Evolutionary conservation across 2,113 vertebrate genomes (phyloP), one percentile per base, ranked within the genome.

Genomic region (Protobothrops flavoviridis): DNA sequence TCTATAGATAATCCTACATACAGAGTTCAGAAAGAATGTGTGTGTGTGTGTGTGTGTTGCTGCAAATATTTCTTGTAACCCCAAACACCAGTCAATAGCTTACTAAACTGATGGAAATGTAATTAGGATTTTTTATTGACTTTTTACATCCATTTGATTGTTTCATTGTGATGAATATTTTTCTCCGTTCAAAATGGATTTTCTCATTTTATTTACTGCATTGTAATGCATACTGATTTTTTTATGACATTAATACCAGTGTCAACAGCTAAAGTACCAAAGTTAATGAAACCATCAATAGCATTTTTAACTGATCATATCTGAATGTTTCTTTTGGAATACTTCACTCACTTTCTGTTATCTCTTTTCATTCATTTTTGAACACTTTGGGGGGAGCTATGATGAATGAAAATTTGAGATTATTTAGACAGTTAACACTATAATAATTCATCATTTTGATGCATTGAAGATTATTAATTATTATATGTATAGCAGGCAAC

Each of bases 401-500:
- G 12, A n/a, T 92, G 89, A 81, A 50, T 93, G n/a, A 61, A 85
- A 52, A 33, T 89, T 89, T 57, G 29, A 39, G 10, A 90, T 93
- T 94, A 52, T 39, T 29, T 50, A 94, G 21, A 33, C 9, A 94
- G 21, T 90, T 94, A 33, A 33, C 74, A 69, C 57, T 89, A 92
- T 1, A 0, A 61, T 10, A 90, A 85, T 95, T 95, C 96, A 94
- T 90, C 7, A 12, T 93, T 96, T 96, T 52, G 95, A 56, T 92
- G 90, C 89, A 95, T 95, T 96, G 95, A 93, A 96, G 95, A 96
- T 56, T 81, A 94, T 88, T 96, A 95, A 96, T 97, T 97, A 88
- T 98, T 98, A 94, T 97, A 91, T 97, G 81, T 96, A 74, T 95
- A 96, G 96, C 97, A 97, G 97, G 97, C 96, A 97, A 97, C 97